These are phyloP conservation scores for Zoanthus solanderi DNA, from an alignment of 92 coral and sea anemone genomes.

Conservation along the genomic window DNA sequence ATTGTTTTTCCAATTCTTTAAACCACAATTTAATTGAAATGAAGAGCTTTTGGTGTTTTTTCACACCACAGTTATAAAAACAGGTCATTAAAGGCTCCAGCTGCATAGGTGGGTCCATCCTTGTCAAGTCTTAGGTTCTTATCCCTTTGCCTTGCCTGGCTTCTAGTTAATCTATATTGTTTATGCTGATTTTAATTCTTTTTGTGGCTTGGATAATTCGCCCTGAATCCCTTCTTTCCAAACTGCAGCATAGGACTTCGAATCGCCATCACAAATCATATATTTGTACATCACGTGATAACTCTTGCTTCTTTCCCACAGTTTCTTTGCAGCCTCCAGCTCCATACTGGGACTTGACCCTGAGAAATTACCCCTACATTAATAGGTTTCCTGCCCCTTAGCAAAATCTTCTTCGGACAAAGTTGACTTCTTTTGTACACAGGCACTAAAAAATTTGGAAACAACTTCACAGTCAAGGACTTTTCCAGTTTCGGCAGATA, in stretches of 20 bases:
- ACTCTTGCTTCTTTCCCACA: background rate
- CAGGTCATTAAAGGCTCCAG: slow-evolving; percentile 44
- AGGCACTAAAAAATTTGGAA: background rate
- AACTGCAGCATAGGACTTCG: background rate
- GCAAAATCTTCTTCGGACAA: background rate
- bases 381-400: background rate
- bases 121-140: slow-evolving; percentile 33
- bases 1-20: slow-evolving; percentile 21
- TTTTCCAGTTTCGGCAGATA: slow-evolving; percentile 34
- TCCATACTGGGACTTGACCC: slow-evolving; percentile 10
- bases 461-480: slow-evolving; percentile 5
- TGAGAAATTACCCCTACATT: background rate
- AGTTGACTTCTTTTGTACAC: too few relatives aligned
- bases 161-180: slow-evolving; percentile 41
- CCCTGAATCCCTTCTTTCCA: slow-evolving; percentile 48
- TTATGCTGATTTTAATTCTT: slow-evolving; percentile 47
- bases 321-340: background rate
- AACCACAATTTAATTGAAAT: slow-evolving; percentile 18
- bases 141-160: slow-evolving; percentile 55
- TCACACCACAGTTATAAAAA: slow-evolving; percentile 12
- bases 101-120: slow-evolving; percentile 46
- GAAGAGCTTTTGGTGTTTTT: slow-evolving; percentile 29
- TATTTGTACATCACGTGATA: background rate
- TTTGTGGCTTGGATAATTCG: slow-evolving; percentile 35
- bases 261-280: slow-evolving; percentile 9